These are phyloP conservation scores for Muscidifurax raptorellus DNA, from an alignment of 1,140 invertebrate genomes.

Conservation along the genomic window DNA sequence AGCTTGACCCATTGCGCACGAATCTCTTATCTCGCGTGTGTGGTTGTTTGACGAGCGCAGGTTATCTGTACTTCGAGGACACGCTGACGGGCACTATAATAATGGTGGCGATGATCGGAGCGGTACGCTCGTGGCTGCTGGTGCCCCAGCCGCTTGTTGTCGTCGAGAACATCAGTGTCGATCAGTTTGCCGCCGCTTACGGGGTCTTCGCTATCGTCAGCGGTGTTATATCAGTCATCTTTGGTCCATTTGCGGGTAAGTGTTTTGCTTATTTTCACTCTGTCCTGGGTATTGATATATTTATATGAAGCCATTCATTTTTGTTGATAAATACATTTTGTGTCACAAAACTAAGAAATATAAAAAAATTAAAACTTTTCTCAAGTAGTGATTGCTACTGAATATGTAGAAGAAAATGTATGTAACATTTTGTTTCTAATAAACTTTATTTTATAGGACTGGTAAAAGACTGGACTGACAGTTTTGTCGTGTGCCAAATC, in stretches of 20 bases:
- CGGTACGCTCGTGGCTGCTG: constrained; percentile 67
- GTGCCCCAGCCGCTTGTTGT: constrained; percentile 70
- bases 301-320: neutral
- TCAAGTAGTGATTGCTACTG: too few species aligned
- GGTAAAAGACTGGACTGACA: constrained; percentile 72
- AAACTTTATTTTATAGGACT: constrained; percentile 61
- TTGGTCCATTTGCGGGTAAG: constrained; percentile 72
- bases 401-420: neutral
- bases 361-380: neutral
- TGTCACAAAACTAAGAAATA: neutral
- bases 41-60: constrained; percentile 54
- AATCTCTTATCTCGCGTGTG: neutral
- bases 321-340: neutral
- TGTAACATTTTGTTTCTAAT: neutral
- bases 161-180: constrained; percentile 69
- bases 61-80: constrained; percentile 65
- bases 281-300: too few species aligned
- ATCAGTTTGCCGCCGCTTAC: constrained; percentile 72
- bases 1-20: constrained; percentile 18
- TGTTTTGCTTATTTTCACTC: neutral
- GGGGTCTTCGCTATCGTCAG: constrained; percentile 70
- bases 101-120: constrained; percentile 66
- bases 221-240: constrained; percentile 67
- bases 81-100: constrained; percentile 64
- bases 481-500: constrained; percentile 66